Percentiles rank a stretch among this genome's conserved stretches.
Evolutionary conservation across 92 coral and sea anemone genomes (phyloP).

Genomic region (Micromussa lordhowensis): DNA sequence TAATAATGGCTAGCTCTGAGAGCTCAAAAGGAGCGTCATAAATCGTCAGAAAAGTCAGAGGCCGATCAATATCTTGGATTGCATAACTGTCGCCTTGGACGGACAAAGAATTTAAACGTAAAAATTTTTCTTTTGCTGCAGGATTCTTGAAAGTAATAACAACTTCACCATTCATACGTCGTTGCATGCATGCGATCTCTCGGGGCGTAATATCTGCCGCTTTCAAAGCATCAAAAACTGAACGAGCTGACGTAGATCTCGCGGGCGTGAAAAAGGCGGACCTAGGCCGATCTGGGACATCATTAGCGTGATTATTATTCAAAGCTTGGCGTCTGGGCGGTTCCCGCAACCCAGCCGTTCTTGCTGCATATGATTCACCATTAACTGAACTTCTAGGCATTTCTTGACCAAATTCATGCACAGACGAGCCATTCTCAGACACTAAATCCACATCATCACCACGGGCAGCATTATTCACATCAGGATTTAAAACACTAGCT

Average conservation of each 20-base stretch:
- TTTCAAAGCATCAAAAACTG: neutral
- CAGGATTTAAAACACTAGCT: too few relatives aligned
- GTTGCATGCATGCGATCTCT: neutral
- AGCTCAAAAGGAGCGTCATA: conserved; percentile 24
- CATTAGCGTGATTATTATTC: neutral
- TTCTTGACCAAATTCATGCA: too few relatives aligned
- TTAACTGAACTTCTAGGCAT: too few relatives aligned
- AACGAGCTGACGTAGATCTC: neutral
- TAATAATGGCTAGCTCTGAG: neutral
- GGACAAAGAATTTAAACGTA: neutral
- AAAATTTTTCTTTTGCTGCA: neutral
- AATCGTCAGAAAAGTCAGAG: neutral
- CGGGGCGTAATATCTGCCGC: neutral
- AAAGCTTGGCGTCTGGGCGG: too few relatives aligned
- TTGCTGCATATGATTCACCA: too few relatives aligned
- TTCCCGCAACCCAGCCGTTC: too few relatives aligned
- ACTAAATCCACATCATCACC: too few relatives aligned
- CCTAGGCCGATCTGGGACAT: neutral
- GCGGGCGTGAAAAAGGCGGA: neutral
- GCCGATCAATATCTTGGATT: neutral
- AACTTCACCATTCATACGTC: neutral
- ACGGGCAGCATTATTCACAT: too few relatives aligned
- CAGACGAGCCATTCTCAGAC: too few relatives aligned
- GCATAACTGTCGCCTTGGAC: neutral
- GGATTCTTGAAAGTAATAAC: neutral